A percentile compares a stretch with the other conserved stretches of the same genome.
These are phyloP conservation scores for Tigriopus japonicus DNA, from an alignment of 1,140 invertebrate species.

Conservation along the genomic window DNA sequence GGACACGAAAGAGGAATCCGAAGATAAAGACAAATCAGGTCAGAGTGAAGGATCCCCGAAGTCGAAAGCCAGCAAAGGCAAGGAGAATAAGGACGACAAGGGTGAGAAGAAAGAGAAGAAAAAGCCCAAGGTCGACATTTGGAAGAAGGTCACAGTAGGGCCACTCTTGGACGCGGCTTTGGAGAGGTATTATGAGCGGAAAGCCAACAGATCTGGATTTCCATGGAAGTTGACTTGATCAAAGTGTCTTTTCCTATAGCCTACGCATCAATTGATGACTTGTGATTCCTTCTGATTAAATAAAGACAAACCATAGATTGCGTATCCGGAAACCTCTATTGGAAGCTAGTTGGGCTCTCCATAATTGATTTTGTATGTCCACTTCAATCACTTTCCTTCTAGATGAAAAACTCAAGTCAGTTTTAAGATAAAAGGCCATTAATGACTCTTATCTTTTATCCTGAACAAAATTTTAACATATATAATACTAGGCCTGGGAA, in stretches of 20 bases:
- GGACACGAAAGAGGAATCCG: slow-evolving; percentile 19
- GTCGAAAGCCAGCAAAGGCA: slow-evolving; percentile 14
- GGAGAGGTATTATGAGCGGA: slow-evolving; percentile 54
- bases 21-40: no score
- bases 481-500: no score
- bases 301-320: not conserved
- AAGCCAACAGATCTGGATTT: slow-evolving; percentile 30
- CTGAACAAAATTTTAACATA: no score
- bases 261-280: no score
- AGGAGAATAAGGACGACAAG: slow-evolving; percentile 16
- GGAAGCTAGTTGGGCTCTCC: no score
- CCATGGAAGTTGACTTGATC: not conserved
- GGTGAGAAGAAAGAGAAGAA: slow-evolving; percentile 16
- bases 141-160: slow-evolving; percentile 52
- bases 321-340: no score
- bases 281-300: not conserved
- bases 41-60: not conserved
- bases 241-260: not conserved
- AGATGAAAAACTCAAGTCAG: no score
- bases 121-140: slow-evolving; percentile 42
- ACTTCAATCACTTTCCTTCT: no score
- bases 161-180: slow-evolving; percentile 55
- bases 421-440: no score
- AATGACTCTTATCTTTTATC: no score
- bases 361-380: no score